A percentile compares a stretch with the other conserved stretches of the same genome.
phyloP scores from a whole-genome alignment of 2,113 vertebrate genomes.

The Gambusia holbrooki region DNA sequence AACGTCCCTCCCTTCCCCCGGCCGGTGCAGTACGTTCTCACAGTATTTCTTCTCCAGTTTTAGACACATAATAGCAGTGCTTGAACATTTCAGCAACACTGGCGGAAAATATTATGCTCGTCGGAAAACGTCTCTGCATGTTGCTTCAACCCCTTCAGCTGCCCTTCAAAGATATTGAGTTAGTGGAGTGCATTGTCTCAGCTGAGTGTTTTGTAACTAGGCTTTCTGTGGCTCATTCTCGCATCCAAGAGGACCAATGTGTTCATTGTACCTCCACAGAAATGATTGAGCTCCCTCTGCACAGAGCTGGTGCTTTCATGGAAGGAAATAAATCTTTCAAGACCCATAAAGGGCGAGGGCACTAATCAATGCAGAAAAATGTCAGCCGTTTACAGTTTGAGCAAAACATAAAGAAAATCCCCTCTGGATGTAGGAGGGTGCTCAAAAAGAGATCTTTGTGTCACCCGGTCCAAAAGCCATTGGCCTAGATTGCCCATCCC shows the following conservation, averaged over 20 bases:
- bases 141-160: constrained; percentile 55
- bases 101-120: constrained; percentile 57
- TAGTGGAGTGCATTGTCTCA: constrained; percentile 26
- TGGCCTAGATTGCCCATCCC: constrained; percentile 74
- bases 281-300: constrained; percentile 63
- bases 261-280: constrained; percentile 62
- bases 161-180: constrained; percentile 42
- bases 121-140: constrained; percentile 27
- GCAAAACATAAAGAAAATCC: constrained; percentile 77
- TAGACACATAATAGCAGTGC: constrained; percentile 67
- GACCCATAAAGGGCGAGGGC: constrained; percentile 67
- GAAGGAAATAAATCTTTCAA: constrained; percentile 71
- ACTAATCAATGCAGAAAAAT: constrained; percentile 81
- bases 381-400: constrained; percentile 75
- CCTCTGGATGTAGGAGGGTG: constrained; percentile 76
- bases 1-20: constrained; percentile 70
- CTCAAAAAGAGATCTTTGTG: constrained; percentile 84
- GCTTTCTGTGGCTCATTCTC: constrained; percentile 24
- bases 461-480: constrained; percentile 71
- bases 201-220: not conserved
- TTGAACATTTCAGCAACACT: constrained; percentile 46
- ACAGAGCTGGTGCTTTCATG: constrained; percentile 65
- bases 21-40: constrained; percentile 65
- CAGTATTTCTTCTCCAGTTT: constrained; percentile 71
- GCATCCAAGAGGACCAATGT: constrained; percentile 43